These are phyloP conservation scores for Heptranchias perlo DNA, from an alignment of 2,113 vertebrate genomes.

Conservation along the genomic window DNA sequence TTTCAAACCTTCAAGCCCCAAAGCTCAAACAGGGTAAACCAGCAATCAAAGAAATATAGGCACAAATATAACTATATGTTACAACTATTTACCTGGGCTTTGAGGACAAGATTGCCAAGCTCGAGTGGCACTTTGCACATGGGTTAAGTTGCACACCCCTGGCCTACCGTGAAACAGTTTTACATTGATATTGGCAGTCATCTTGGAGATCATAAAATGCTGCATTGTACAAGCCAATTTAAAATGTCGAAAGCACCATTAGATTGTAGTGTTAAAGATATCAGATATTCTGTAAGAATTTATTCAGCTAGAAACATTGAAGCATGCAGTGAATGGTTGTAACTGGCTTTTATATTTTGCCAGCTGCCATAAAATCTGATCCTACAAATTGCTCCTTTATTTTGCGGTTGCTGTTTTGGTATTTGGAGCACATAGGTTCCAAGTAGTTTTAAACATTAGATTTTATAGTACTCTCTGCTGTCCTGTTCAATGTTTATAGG, in stretches of 20 bases:
- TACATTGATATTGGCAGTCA: neutral
- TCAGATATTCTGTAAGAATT: neutral
- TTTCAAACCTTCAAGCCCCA: neutral
- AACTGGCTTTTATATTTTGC: neutral
- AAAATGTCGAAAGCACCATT: too few relatives aligned
- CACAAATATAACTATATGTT: neutral
- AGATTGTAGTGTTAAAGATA: neutral
- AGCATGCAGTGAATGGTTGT: neutral
- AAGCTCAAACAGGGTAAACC: too few relatives aligned
- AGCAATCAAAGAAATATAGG: neutral
- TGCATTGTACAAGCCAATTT: neutral
- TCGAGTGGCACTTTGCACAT: neutral
- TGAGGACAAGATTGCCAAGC: neutral
- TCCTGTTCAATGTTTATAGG: neutral
- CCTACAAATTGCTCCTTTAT: neutral
- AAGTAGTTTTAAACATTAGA: too few relatives aligned
- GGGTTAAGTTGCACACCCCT: neutral
- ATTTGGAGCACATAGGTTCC: too few relatives aligned
- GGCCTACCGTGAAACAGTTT: neutral
- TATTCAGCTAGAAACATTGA: neutral
- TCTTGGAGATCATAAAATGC: neutral
- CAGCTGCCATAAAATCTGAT: neutral
- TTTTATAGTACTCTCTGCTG: neutral
- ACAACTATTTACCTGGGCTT: neutral
- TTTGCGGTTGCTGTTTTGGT: neutral